Percentiles rank a stretch among this genome's conserved stretches.
Conservation (phyloP, 92 coral and sea anemone genomes). For the Muricea muricata region DNA sequence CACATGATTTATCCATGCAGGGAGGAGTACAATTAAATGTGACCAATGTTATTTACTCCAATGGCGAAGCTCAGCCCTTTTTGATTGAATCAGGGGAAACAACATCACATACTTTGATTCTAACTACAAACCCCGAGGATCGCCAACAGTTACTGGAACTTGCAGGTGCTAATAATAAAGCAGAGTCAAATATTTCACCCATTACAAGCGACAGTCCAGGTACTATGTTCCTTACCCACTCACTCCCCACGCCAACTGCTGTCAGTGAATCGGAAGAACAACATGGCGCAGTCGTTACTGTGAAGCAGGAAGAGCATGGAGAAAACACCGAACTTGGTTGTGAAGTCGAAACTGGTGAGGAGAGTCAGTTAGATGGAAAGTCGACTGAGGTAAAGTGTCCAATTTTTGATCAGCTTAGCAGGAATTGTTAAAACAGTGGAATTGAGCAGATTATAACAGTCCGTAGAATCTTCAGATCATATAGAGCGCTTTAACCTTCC, state of each 20-base stretch:
- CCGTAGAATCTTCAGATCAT: no score
- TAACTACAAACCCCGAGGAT: not conserved
- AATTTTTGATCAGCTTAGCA: no score
- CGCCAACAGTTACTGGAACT: slow-evolving; percentile 1
- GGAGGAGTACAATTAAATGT: slow-evolving; percentile 22
- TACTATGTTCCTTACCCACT: slow-evolving; percentile 16
- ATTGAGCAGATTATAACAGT: no score
- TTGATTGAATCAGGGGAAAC: slow-evolving; percentile 35
- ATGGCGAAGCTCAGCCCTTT: slow-evolving; percentile 2
- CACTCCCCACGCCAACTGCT: not conserved
- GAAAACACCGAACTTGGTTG: slow-evolving; percentile 83
- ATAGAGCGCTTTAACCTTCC: no score
- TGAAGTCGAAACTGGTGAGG: slow-evolving; percentile 80
- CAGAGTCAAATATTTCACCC: not conserved
- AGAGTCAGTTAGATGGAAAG: slow-evolving; percentile 57
- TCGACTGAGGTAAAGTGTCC: not conserved
- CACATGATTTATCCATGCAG: slow-evolving; percentile 17
- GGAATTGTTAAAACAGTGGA: no score
- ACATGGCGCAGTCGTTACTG: slow-evolving; percentile 60
- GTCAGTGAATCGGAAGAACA: not conserved
- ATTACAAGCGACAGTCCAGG: not conserved
- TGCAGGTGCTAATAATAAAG: not conserved
- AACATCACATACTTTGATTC: slow-evolving; percentile 33
- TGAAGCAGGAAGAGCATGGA: slow-evolving; percentile 81
- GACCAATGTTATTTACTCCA: slow-evolving; percentile 13